These are phyloP conservation scores for Andrena marginata DNA, from an alignment of 2,888 invertebrate genomes.

Conservation along the genomic window DNA sequence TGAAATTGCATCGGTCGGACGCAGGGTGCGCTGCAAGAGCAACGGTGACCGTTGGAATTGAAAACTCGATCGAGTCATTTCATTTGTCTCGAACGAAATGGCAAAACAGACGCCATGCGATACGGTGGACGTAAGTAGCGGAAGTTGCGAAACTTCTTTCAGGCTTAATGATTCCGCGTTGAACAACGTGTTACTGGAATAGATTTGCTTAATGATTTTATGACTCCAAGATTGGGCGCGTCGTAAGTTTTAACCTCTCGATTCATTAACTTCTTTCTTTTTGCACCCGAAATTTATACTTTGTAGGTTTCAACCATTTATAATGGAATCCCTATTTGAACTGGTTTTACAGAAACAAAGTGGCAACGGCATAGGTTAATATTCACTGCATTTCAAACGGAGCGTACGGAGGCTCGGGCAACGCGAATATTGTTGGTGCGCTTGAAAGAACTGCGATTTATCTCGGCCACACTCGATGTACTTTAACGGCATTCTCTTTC, in stretches of 20 bases:
- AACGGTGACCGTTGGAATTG: conserved; percentile 15
- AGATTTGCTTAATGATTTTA: too few species aligned
- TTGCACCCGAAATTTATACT: too few species aligned
- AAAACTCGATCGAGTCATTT: conserved; percentile 16
- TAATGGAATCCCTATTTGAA: neutral
- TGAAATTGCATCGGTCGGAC: conserved; percentile 4
- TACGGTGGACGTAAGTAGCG: neutral
- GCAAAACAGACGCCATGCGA: neutral
- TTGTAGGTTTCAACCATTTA: too few species aligned
- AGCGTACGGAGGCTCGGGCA: neutral
- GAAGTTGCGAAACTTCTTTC: neutral
- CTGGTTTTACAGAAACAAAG: neutral
- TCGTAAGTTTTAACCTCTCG: too few species aligned
- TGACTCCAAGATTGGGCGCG: too few species aligned
- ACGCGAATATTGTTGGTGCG: conserved; percentile 3
- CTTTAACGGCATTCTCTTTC: neutral
- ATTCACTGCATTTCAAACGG: neutral
- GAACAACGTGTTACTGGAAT: too few species aligned
- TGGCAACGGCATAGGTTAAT: neutral
- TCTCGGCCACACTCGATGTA: neutral
- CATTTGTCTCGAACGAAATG: neutral
- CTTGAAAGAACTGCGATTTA: conserved; percentile 9
- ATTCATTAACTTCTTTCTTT: too few species aligned
- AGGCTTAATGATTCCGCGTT: too few species aligned
- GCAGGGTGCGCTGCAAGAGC: neutral